Evolutionary conservation across 2,888 invertebrate genomes (phyloP).

Genomic region (Troglohyphantes excavatus): DNA sequence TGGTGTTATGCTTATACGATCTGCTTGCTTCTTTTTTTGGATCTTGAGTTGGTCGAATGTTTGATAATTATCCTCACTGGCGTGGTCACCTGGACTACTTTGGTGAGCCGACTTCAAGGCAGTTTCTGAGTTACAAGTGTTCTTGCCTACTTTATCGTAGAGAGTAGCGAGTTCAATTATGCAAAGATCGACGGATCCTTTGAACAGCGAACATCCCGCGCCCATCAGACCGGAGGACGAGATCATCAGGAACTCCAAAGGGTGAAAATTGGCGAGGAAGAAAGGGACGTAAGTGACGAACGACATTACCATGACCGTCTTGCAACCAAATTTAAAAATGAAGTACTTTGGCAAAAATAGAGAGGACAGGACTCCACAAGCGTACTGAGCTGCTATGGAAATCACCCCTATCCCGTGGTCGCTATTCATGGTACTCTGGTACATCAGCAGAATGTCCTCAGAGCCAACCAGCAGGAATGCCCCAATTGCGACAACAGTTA

Average conservation of each 20-base stretch:
- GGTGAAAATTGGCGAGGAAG: slow-evolving; percentile 96
- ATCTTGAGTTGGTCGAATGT: no score
- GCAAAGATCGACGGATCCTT: slow-evolving; percentile 98
- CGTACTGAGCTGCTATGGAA: slow-evolving; percentile 94
- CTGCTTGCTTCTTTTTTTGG: no score
- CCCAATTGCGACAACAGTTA: slow-evolving; percentile 93
- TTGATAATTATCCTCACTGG: no score
- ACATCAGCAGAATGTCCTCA: slow-evolving; percentile 96
- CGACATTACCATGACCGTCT: slow-evolving; percentile 96
- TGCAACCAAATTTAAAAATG: slow-evolving; percentile 95
- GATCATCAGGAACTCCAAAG: slow-evolving; percentile 91
- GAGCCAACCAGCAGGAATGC: slow-evolving; percentile 98
- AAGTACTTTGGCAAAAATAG: slow-evolving; percentile 96
- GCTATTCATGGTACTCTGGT: slow-evolving; percentile 94
- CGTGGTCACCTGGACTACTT: no score
- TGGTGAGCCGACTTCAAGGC: no score
- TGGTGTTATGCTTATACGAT: no score
- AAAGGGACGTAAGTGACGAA: slow-evolving; percentile 97
- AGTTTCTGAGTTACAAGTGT: no score
- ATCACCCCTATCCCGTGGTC: slow-evolving; percentile 94
- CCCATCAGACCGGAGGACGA: slow-evolving; percentile 96
- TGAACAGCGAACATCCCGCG: slow-evolving; percentile 97
- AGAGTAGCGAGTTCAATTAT: slow-evolving; percentile 95
- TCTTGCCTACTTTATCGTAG: no score
- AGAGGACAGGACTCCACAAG: slow-evolving; percentile 96